Conservation (phyloP, 2,888 invertebrate genomes). For the Nowickia ferox region DNA sequence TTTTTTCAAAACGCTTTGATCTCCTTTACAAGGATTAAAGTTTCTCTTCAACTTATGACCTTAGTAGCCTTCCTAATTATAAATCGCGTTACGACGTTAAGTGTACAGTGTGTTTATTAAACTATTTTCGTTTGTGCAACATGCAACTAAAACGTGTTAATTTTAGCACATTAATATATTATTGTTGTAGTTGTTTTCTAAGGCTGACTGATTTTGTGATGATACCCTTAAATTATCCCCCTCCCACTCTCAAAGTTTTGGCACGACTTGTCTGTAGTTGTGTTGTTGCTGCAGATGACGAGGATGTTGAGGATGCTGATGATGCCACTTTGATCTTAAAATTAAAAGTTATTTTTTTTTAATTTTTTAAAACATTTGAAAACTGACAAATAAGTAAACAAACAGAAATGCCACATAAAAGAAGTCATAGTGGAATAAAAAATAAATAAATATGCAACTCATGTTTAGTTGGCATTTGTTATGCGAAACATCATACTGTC, state of each 20-base stretch:
- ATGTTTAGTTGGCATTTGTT: slow-evolving; percentile 69
- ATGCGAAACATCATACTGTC: slow-evolving; percentile 65
- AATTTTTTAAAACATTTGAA: slow-evolving; percentile 22
- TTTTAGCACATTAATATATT: slow-evolving; percentile 65
- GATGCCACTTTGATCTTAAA: slow-evolving; percentile 58
- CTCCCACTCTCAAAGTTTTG: slow-evolving; percentile 37
- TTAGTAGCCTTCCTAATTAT: slow-evolving; percentile 27
- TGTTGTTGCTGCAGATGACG: slow-evolving; percentile 17
- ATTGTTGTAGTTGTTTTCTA: slow-evolving; percentile 1
- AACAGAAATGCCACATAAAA: neutral
- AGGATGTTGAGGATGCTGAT: slow-evolving; percentile 38
- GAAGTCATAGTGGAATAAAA: neutral
- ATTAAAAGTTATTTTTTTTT: slow-evolving; percentile 58
- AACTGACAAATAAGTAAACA: neutral
- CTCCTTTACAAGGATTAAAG: slow-evolving; percentile 8
- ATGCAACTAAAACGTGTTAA: slow-evolving; percentile 65
- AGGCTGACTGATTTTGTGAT: slow-evolving; percentile 35
- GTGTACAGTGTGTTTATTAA: slow-evolving; percentile 1
- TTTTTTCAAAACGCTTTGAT: slow-evolving; percentile 14
- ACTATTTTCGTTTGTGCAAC: slow-evolving; percentile 23
- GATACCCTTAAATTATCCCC: slow-evolving; percentile 46
- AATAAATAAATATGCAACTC: slow-evolving; percentile 64
- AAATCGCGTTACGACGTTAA: slow-evolving; percentile 1
- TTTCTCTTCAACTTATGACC: neutral
- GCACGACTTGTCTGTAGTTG: slow-evolving; percentile 61